phyloP scores from a whole-genome alignment of 2,888 invertebrate species.

The Cryptocephalus moraei region DNA sequence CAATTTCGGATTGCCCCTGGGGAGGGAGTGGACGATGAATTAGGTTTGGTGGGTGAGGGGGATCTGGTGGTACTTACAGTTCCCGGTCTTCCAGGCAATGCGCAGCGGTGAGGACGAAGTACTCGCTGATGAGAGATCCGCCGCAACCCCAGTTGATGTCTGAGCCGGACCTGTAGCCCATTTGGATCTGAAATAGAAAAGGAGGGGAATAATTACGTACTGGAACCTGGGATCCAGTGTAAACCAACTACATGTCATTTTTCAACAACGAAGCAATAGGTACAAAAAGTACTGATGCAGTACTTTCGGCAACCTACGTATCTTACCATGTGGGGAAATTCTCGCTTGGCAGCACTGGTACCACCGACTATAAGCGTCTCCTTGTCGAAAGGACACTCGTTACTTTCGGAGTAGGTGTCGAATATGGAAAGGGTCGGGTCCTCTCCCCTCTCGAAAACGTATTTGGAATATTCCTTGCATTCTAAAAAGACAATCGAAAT shows the following conservation, averaged over 20 bases:
- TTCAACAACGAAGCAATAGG: no score
- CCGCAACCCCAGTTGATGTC: slow-evolving; percentile 48
- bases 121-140: slow-evolving; percentile 52
- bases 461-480: slow-evolving; percentile 37
- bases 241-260: no score
- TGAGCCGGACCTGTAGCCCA: slow-evolving; percentile 20
- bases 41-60: not conserved
- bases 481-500: slow-evolving; percentile 27
- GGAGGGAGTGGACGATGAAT: slow-evolving; percentile 4
- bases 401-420: slow-evolving; percentile 19
- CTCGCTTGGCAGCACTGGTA: slow-evolving; percentile 27
- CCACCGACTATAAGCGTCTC: slow-evolving; percentile 40
- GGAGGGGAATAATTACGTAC: no score
- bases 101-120: slow-evolving; percentile 55
- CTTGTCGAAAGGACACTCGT: slow-evolving; percentile 36
- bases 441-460: slow-evolving; percentile 30
- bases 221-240: no score
- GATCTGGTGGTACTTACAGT: slow-evolving; percentile 6
- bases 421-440: slow-evolving; percentile 27
- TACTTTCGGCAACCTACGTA: not conserved
- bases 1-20: slow-evolving; percentile 34
- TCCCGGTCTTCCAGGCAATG: slow-evolving; percentile 41
- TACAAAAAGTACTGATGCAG: not conserved
- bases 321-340: slow-evolving; percentile 53
- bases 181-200: slow-evolving; percentile 20